Evolutionary conservation across 2,797 vertebrate species (phyloP), one percentile per base, ranked within the genome.

Genomic region (Chrysocyon brachyurus): DNA sequence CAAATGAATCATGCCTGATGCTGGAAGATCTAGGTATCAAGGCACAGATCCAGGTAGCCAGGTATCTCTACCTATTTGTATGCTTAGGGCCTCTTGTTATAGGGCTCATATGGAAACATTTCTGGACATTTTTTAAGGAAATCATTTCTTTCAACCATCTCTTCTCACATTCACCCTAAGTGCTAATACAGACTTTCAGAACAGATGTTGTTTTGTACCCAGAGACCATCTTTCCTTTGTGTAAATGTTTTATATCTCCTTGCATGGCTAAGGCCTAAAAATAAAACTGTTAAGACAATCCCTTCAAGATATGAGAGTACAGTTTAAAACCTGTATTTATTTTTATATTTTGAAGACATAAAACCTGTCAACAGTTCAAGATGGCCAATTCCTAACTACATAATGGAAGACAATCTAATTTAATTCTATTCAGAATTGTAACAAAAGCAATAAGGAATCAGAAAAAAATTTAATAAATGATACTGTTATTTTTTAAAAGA

Each of bases 281-380:
- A 84, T 90, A 90, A 96, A 93, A 63, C 26, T 82, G 68, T 72
- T 56, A 63, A 88, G 57, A 59, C 56, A 59, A 66, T 56, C 82
- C 54, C 72, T 93, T 46, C 78, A 57, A 70, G 68, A 66, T 8
- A n/a, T 0, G 57, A 70, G 33, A 2, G 57, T 4, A 21, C 14
- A 81, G 59, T n/a, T 94, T 92, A 75, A 26, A 90, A 97, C 75
- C 0, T 70, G n/a, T 36, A 61, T 87, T 98, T 94, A 49, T 91
- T 91, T 95, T 94, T 95, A 95, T 46, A 52, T 63, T 91, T 56
- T 52, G 61, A 95, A 93, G 78, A 87, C 56, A 56, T 24, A 96
- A 91, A 79, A 81, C 36, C 1, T 22, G 87, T 19, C 63, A 66
- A 36, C 14, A 57, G 54, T 66, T 97, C 87, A 79, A 97, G 82